Evolutionary conservation across 2,888 invertebrate genomes (phyloP).

Genomic region (Phymatocera aterrima): DNA sequence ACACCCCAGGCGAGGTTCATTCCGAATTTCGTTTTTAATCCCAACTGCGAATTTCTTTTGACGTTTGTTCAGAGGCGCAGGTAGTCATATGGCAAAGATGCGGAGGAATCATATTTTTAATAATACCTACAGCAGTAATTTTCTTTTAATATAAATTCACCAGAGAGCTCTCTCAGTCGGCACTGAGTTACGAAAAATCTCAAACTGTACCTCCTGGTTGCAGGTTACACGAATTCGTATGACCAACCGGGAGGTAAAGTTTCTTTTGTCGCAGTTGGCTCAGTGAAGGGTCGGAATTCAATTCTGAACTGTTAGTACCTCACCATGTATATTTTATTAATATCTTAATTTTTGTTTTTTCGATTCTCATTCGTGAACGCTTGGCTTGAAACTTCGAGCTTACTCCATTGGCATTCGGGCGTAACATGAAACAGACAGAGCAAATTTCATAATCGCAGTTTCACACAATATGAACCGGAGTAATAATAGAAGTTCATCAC

Average conservation of each 20-base stretch:
- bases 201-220: too few relatives aligned
- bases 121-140: not conserved
- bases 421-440: too few relatives aligned
- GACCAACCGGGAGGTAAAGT: not conserved
- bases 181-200: not conserved
- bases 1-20: not conserved
- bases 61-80: not conserved
- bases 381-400: too few relatives aligned
- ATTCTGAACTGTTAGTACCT: not conserved
- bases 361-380: too few relatives aligned
- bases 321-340: not conserved
- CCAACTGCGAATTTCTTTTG: not conserved
- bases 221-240: too few relatives aligned
- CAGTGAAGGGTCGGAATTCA: too few relatives aligned
- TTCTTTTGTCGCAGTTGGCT: not conserved
- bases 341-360: not conserved
- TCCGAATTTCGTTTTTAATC: not conserved
- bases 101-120: not conserved
- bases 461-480: too few relatives aligned
- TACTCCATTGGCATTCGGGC: too few relatives aligned
- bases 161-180: not conserved
- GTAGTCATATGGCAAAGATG: not conserved
- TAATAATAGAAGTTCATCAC: not conserved
- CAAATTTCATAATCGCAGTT: too few relatives aligned
- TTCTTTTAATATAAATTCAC: not conserved